A percentile compares a stretch with the other conserved stretches of the same genome.
These are phyloP conservation scores for Eurystomus gularis DNA, from an alignment of 2,113 vertebrate species.

Conservation along the genomic window DNA sequence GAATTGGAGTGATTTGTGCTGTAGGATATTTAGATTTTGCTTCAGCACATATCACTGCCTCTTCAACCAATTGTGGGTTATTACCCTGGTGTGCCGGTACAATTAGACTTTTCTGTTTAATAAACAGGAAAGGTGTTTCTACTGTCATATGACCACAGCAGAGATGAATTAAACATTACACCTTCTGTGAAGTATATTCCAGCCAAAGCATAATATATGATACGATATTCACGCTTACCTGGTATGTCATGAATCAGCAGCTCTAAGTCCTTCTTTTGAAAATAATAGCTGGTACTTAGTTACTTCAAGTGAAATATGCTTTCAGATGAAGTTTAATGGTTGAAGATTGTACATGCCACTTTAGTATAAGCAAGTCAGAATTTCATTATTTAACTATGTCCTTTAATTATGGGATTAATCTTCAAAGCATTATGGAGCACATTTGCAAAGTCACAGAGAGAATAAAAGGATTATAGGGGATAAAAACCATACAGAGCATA, in stretches of 20 bases:
- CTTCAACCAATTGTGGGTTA: not conserved
- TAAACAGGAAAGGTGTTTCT: not conserved
- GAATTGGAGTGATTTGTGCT: not conserved
- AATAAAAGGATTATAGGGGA: constrained; percentile 2
- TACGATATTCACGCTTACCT: not conserved
- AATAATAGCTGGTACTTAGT: not conserved
- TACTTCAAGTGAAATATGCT: not conserved
- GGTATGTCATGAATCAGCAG: not conserved
- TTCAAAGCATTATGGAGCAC: not conserved
- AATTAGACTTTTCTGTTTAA: not conserved
- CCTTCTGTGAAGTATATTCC: not conserved
- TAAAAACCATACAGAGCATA: not conserved
- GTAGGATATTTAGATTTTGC: not conserved
- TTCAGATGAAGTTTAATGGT: not conserved
- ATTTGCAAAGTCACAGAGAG: not conserved
- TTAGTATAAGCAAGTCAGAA: not conserved
- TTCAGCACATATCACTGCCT: not conserved
- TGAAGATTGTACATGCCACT: not conserved
- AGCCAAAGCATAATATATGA: not conserved
- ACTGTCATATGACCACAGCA: not conserved
- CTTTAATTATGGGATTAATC: constrained; percentile 41
- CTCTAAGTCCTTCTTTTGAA: not conserved
- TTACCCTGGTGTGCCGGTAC: not conserved
- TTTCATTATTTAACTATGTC: not conserved
- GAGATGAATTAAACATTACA: not conserved